Percentiles rank a stretch among this genome's conserved stretches.
These are phyloP conservation scores for Agelastica alni DNA, from an alignment of 2,888 invertebrate genomes.

Conservation along the genomic window DNA sequence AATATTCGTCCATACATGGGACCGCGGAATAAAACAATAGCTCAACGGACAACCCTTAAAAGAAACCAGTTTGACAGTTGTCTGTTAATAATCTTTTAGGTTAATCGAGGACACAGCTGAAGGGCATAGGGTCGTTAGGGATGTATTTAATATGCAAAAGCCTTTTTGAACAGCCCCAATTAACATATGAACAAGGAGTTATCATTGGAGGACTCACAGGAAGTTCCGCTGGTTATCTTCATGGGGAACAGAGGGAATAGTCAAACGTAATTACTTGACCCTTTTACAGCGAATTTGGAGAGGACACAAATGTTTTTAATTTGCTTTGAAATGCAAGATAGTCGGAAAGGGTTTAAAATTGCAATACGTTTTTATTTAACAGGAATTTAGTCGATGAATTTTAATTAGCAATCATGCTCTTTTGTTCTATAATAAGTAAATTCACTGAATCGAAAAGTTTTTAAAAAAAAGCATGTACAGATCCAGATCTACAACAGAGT, in stretches of 20 bases:
- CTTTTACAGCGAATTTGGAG: conserved; percentile 4
- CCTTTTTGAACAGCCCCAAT: conserved; percentile 38
- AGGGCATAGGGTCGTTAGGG: conserved; percentile 38
- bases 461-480: too few relatives aligned
- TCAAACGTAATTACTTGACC: conserved; percentile 22
- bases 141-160: conserved; percentile 42
- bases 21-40: conserved; percentile 33
- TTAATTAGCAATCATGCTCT: too few relatives aligned
- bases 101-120: conserved; percentile 37
- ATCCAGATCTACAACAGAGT: too few relatives aligned
- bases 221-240: conserved; percentile 16
- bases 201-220: conserved; percentile 12
- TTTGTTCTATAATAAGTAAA: too few relatives aligned
- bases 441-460: too few relatives aligned
- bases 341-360: background rate
- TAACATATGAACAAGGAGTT: conserved; percentile 38
- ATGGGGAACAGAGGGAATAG: conserved; percentile 5
- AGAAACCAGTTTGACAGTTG: conserved; percentile 44
- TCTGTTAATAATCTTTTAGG: conserved; percentile 43
- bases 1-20: conserved; percentile 19
- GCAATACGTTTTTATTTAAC: background rate
- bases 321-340: conserved; percentile 1
- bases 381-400: too few relatives aligned
- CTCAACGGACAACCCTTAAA: conserved; percentile 33
- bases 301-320: conserved; percentile 19